These are phyloP conservation scores for Rhaphigaster nebulosa DNA, from an alignment of 2,888 invertebrate genomes.

Conservation along the genomic window DNA sequence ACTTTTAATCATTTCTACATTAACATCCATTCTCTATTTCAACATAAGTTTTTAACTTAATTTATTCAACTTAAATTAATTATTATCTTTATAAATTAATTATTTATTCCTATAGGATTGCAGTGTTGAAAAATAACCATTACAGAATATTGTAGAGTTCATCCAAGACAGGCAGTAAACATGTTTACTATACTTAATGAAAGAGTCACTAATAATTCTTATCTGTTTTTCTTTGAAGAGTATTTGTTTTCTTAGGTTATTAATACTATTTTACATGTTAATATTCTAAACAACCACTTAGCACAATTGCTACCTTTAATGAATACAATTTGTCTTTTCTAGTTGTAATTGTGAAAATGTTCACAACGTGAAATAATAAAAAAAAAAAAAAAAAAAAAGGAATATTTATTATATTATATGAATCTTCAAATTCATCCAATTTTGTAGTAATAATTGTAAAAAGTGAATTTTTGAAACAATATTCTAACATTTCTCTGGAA, in stretches of 20 bases:
- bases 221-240: slow-evolving; percentile 19
- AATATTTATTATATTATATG: no score
- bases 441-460: no score
- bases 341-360: neutral
- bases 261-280: slow-evolving; percentile 35
- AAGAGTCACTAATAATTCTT: neutral
- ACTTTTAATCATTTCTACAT: no score
- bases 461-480: no score
- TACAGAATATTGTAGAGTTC: neutral
- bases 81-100: no score
- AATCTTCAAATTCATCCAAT: neutral
- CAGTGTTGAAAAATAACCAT: neutral
- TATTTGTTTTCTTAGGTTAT: neutral
- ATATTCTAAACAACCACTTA: slow-evolving; percentile 5
- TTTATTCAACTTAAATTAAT: no score
- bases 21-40: no score
- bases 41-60: no score
- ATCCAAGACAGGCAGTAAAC: neutral
- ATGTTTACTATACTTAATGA: slow-evolving; percentile 41
- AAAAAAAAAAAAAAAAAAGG: no score
- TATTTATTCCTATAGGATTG: neutral
- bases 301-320: neutral
- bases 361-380: neutral
- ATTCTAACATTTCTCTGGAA: no score
- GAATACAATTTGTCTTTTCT: neutral